These are phyloP conservation scores for Campylorhamphus procurvoides DNA, from an alignment of 2,113 vertebrate species.

Conservation along the genomic window DNA sequence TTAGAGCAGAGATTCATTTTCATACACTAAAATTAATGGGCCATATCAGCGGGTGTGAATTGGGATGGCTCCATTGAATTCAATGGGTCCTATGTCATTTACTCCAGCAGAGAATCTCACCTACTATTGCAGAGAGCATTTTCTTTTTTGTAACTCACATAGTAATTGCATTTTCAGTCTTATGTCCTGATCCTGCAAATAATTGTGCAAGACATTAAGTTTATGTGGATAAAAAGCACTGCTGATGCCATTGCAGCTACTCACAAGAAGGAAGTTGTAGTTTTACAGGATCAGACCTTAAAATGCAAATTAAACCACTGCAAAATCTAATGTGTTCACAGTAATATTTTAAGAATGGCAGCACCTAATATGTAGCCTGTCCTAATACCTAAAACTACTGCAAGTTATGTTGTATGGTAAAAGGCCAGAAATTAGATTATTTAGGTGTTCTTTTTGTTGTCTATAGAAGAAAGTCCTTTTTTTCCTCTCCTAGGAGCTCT, in stretches of 20 bases:
- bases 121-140: slow-evolving; percentile 6
- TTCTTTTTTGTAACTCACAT: neutral
- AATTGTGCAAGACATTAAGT: slow-evolving; percentile 51
- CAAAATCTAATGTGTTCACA: neutral
- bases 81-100: slow-evolving; percentile 33
- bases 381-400: neutral
- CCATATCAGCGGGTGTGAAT: slow-evolving; percentile 42
- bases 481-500: neutral
- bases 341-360: neutral
- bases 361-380: neutral
- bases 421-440: neutral
- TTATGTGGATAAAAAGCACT: neutral
- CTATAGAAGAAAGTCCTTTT: neutral
- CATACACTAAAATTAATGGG: slow-evolving; percentile 26
- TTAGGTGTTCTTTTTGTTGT: neutral
- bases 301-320: neutral
- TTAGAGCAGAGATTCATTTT: slow-evolving; percentile 66
- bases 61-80: slow-evolving; percentile 11
- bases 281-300: slow-evolving; percentile 7
- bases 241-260: neutral
- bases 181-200: slow-evolving; percentile 33
- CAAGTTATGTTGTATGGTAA: neutral
- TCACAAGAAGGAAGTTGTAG: neutral
- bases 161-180: slow-evolving; percentile 33
- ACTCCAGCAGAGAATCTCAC: slow-evolving; percentile 42